Evolutionary conservation across 2,888 invertebrate species (phyloP).

Genomic region (Xanthorhoe spadicearia): DNA sequence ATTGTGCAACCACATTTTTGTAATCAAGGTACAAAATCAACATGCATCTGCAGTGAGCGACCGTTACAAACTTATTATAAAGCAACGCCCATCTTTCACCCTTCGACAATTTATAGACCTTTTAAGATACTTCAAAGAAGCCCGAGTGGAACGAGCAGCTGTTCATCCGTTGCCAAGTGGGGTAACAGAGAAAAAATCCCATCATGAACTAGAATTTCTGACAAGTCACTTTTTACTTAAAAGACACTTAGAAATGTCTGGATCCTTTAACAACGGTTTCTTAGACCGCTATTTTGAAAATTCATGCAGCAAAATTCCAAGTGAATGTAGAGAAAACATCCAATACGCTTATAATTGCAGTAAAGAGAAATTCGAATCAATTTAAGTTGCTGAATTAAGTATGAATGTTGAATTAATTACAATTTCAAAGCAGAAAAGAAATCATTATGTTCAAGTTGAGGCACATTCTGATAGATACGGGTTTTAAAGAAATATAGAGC

Average conservation of each 20-base stretch:
- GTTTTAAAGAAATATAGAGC: neutral
- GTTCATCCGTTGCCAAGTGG: slow-evolving; percentile 58
- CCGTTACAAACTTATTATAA: slow-evolving; percentile 49
- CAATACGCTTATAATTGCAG: slow-evolving; percentile 37
- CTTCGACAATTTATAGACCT: slow-evolving; percentile 53
- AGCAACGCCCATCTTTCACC: slow-evolving; percentile 56
- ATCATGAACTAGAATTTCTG: neutral
- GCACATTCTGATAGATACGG: neutral
- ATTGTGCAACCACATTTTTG: neutral
- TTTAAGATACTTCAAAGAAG: slow-evolving; percentile 45
- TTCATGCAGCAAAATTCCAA: slow-evolving; percentile 14
- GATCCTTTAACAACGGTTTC: neutral
- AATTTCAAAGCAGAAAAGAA: slow-evolving; percentile 49
- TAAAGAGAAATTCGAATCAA: slow-evolving; percentile 33
- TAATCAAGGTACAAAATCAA: neutral
- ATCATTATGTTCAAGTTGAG: slow-evolving; percentile 7
- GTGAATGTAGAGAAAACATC: slow-evolving; percentile 54
- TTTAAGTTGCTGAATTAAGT: slow-evolving; percentile 40
- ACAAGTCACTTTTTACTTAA: neutral
- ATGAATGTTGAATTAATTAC: slow-evolving; percentile 48
- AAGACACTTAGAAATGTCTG: slow-evolving; percentile 3
- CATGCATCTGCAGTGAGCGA: slow-evolving; percentile 28
- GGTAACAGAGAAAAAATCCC: slow-evolving; percentile 47
- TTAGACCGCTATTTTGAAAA: slow-evolving; percentile 5
- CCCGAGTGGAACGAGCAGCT: slow-evolving; percentile 60